These are phyloP conservation scores for Botia almorhae DNA, from an alignment of 2,797 vertebrate species.

Conservation along the genomic window DNA sequence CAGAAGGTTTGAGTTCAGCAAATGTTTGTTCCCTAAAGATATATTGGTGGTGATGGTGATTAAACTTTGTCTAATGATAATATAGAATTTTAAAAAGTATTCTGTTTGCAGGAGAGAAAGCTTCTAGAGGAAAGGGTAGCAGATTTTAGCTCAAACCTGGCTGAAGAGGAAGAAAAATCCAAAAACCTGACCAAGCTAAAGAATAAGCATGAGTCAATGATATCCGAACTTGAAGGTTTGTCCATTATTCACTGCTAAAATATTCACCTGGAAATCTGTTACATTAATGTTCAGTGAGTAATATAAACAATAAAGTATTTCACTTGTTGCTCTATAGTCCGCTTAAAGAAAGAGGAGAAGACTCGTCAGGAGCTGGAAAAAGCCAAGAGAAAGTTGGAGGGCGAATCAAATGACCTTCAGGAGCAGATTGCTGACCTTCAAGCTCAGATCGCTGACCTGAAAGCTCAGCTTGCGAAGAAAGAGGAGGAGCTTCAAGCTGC, in stretches of 20 bases:
- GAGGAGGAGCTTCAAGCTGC: constrained; percentile 93
- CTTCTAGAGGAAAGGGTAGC: constrained; percentile 91
- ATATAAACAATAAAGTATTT: background rate
- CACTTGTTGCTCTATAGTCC: constrained; percentile 81
- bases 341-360: constrained; percentile 93
- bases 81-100: background rate
- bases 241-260: background rate
- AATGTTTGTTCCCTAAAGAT: background rate
- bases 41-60: background rate
- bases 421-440: constrained; percentile 93
- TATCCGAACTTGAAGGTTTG: constrained; percentile 80
- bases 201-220: constrained; percentile 96
- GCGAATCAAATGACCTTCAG: constrained; percentile 85
- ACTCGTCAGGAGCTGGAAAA: constrained; percentile 92
- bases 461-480: constrained; percentile 88
- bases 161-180: constrained; percentile 96
- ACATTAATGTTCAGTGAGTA: background rate
- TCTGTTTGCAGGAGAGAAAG: constrained; percentile 85
- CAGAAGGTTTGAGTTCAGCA: constrained; percentile 79
- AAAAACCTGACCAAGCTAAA: constrained; percentile 96
- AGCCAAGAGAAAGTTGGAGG: constrained; percentile 93
- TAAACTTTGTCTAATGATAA: background rate
- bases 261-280: background rate
- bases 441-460: constrained; percentile 87
- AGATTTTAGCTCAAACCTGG: constrained; percentile 89